A percentile compares a stretch with the other conserved stretches of the same genome.
Evolutionary conservation across 2,797 vertebrate species (phyloP).

Genomic region (Myripristis murdjan): DNA sequence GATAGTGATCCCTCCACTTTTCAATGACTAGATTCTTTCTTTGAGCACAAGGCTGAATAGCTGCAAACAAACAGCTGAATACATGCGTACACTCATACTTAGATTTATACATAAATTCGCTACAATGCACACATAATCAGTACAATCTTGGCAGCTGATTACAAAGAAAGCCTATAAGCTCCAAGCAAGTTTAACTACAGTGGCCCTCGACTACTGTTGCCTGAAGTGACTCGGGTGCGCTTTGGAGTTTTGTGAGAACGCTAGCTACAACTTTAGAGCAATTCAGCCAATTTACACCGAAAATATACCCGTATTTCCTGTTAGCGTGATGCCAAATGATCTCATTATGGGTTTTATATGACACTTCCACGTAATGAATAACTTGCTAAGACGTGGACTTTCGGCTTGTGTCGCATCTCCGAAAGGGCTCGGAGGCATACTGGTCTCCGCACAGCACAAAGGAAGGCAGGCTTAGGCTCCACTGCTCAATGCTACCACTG

Average conservation of each 20-base stretch:
- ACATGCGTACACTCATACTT: too few species aligned
- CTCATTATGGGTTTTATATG: background rate
- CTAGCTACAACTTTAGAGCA: background rate
- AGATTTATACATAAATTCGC: too few species aligned
- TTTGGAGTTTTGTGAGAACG: background rate
- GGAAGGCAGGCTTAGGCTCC: slow-evolving; percentile 58
- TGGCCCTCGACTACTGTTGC: background rate
- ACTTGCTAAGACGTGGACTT: background rate
- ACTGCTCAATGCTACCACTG: slow-evolving; percentile 47
- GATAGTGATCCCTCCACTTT: too few species aligned
- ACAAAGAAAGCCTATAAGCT: background rate
- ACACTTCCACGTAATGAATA: background rate
- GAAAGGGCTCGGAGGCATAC: slow-evolving; percentile 17
- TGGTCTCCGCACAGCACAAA: slow-evolving; percentile 68
- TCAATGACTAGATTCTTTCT: too few species aligned
- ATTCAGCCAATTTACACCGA: background rate
- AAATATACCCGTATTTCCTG: background rate
- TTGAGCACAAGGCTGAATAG: background rate
- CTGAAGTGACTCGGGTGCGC: slow-evolving; percentile 5
- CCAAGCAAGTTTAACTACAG: background rate
- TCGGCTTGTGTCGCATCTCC: background rate
- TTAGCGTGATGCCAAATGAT: background rate
- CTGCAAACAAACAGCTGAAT: background rate
- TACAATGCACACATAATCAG: too few species aligned
- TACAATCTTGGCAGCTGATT: too few species aligned